Evolutionary conservation across 2,888 invertebrate species (phyloP), one percentile per base, ranked within the genome.

Genomic region (Thereva unica): DNA sequence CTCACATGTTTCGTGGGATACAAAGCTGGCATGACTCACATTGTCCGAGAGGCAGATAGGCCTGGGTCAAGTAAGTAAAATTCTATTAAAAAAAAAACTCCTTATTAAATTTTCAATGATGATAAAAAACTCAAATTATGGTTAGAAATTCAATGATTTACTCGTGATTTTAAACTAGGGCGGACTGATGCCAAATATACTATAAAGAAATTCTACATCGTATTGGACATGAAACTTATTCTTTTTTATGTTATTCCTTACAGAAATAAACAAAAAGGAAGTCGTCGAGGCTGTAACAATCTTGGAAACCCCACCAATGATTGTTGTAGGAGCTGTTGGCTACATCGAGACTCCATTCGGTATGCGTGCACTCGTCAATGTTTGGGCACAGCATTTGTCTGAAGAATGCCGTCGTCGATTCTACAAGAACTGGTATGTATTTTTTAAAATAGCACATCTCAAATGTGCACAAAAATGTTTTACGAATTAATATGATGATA

Each of bases 1-100:
- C 85, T 99, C 69, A 99, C 99, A 1, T 95, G 97, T 55, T 99
- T 99, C 80, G 87, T 99, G 75, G 97, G 93, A 69, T 99, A 97
- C 84, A 99, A 99, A 83, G 98, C 99, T 78, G 99, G 99, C 81
- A 99, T 99, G 99, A 97, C 97, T 77, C 99, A 99, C 82, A 93
- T 99, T 82, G 93, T 99, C 7, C 89, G 99, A 75, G 99, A 99
- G 84, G 97, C 97, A 64, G 97, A 98, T 84, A 90, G 97, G 84
- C 97, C 97, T 77, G 97, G 97, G 71, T 98, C 97, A 83, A 97
- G 96, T 97, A 83, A 91, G 95, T 90, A 34, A 9, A 38, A 34
- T 49, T 49, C 53, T 54, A 55, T 23, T 23, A 2, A 23, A 23
- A 23, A 23, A n/a, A 23, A 47, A 54, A 68, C 66, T 12, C 56